These are phyloP conservation scores for Nomada fucata DNA, from an alignment of 2,888 invertebrate species.

Conservation along the genomic window DNA sequence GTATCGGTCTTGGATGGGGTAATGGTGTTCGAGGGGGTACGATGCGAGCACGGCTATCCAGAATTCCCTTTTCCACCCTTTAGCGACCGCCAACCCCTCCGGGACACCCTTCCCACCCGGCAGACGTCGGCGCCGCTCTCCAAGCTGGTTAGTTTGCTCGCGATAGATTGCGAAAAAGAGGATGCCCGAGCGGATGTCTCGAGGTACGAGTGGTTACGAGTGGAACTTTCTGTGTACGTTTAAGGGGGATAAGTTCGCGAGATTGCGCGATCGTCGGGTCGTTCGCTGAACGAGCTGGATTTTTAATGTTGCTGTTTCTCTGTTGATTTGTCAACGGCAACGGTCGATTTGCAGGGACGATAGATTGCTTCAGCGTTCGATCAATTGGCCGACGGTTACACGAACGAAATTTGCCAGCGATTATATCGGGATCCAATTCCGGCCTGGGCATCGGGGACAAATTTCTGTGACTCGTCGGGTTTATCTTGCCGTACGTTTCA, in stretches of 20 bases:
- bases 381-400: not conserved
- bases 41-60: conserved; percentile 59
- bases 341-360: too few relatives aligned
- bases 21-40: conserved; percentile 61
- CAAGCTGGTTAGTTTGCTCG: conserved; percentile 56
- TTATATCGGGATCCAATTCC: not conserved
- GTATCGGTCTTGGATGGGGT: conserved; percentile 61
- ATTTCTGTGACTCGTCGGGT: conserved; percentile 4
- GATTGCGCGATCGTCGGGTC: conserved; percentile 14
- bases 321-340: too few relatives aligned
- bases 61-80: conserved; percentile 66
- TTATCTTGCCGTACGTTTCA: not conserved
- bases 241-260: conserved; percentile 22
- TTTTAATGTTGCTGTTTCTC: not conserved
- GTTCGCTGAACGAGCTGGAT: not conserved
- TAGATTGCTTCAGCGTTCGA: too few relatives aligned
- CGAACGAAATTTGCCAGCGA: not conserved
- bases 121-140: conserved; percentile 30
- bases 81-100: conserved; percentile 61
- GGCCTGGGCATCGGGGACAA: not conserved
- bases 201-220: conserved; percentile 38
- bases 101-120: conserved; percentile 42
- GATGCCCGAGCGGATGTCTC: conserved; percentile 36
- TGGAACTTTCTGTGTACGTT: conserved; percentile 24
- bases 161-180: conserved; percentile 60